Evolutionary conservation across 2,113 vertebrate genomes (phyloP).

Genomic region (Strigops habroptila): DNA sequence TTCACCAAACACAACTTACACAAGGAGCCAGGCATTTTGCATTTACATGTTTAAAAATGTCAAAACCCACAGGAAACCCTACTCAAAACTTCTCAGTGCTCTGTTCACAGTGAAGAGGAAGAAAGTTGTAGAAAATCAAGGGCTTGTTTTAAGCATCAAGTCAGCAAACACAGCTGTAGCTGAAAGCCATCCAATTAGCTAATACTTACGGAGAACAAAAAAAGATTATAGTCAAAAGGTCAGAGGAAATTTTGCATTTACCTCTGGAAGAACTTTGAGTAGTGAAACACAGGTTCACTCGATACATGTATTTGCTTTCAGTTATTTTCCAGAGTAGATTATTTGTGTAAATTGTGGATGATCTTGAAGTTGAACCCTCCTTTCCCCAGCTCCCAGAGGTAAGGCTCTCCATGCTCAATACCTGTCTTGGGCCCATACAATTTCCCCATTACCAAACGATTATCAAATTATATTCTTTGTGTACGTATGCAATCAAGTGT

Average conservation of each 20-base stretch:
- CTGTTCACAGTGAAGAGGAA: background rate
- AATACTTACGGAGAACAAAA: background rate
- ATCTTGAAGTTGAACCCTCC: background rate
- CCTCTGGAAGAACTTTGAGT: background rate
- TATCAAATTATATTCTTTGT: background rate
- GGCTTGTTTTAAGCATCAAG: background rate
- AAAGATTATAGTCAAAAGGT: background rate
- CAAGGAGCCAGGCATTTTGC: background rate
- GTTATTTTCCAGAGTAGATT: background rate
- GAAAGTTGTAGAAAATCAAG: background rate
- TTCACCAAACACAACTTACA: background rate
- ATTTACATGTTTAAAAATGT: background rate
- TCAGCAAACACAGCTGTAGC: background rate
- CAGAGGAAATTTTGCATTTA: background rate
- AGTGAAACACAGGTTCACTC: background rate
- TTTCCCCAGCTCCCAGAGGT: background rate
- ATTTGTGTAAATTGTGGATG: background rate
- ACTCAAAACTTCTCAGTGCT: background rate
- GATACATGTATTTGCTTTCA: background rate
- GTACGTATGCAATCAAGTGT: background rate
- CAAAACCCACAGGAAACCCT: background rate
- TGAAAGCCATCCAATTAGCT: background rate
- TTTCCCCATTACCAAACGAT: background rate
- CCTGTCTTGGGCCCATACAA: rapidly evolving
- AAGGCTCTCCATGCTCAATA: background rate